Evolutionary conservation across 2,113 vertebrate species (phyloP), one percentile per base, ranked within the genome.

Genomic region (Sinocyclocheilus maitianheensis): DNA sequence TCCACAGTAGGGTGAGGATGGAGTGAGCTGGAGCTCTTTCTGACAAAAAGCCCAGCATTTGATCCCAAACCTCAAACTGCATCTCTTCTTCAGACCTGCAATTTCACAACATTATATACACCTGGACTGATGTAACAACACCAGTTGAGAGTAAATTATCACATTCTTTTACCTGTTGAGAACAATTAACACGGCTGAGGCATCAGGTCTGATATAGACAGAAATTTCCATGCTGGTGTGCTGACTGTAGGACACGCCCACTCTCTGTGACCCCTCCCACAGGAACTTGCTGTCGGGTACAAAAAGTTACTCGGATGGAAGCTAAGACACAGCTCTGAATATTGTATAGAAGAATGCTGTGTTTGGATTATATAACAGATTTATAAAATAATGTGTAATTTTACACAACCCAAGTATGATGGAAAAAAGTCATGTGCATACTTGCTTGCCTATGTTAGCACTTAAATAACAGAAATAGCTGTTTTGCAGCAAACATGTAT

Each of bases 1-100:
- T 94, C 98, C 98, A 99, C 26, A 95, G 87, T 3, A 97, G 95
- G 0, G 98, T 98, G 85, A 98, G 95, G 88, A 99, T 93, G 78
- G 97, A 98, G 62, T 85, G 94, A 75, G 95, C 94, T 0, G 96
- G 95, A 62, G 96, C 94, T 1, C 92, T 18, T 0, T 93, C 92
- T 0, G 94, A 67, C 0, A 98, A 89, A 91, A 94, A 94, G 34
- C 97, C 97, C 0, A 95, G 76, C 0, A 55, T 80, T 0, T 93
- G 94, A 69, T 99, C 96, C 2, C 94, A 93, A 74, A 99, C 93
- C 77, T 95, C 95, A 2, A 98, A 95, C 82, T 88, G 74, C 89
- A 97, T 74, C 0, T 91, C 93, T 43, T 92, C 8, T 0, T 93
- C 74, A 1, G 93, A 95, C 88, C 96, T 98, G 84, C n/a, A 84